Conservation (phyloP, 1,140 invertebrate species). For the Ostrea edulis region DNA sequence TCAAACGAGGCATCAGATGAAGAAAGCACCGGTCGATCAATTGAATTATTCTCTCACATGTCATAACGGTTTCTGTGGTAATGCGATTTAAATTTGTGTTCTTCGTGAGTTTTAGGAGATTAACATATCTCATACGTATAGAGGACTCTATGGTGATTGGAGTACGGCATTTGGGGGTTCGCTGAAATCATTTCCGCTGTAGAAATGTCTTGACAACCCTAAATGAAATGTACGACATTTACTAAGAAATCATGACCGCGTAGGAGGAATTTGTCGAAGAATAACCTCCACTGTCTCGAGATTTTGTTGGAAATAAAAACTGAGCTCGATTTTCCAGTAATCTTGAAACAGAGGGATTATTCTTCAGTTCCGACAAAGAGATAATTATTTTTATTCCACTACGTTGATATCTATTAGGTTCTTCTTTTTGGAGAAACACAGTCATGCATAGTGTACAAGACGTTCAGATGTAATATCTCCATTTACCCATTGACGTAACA, state of each 20-base stretch:
- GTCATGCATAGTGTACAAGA: too few species aligned
- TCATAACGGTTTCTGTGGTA: background rate
- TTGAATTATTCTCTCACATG: conserved; percentile 25
- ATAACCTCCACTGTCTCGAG: too few species aligned
- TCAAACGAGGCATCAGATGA: conserved; percentile 19
- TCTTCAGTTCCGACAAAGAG: background rate
- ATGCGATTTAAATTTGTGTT: conserved; percentile 36
- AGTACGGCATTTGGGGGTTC: background rate
- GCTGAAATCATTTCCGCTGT: background rate
- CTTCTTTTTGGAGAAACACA: too few species aligned
- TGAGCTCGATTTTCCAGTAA: background rate
- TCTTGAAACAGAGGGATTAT: background rate
- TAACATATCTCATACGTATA: background rate
- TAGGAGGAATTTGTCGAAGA: too few species aligned
- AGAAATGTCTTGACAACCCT: background rate
- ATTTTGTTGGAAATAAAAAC: too few species aligned
- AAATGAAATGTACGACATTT: background rate
- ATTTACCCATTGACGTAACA: background rate
- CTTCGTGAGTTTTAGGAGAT: background rate
- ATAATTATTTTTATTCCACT: too few species aligned
- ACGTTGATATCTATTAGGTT: too few species aligned
- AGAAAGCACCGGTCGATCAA: background rate
- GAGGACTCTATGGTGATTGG: background rate
- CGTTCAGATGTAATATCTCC: too few species aligned
- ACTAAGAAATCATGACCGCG: too few species aligned